Evolutionary conservation across 1,140 invertebrate species (phyloP).

Genomic region (Asobara japonica): DNA sequence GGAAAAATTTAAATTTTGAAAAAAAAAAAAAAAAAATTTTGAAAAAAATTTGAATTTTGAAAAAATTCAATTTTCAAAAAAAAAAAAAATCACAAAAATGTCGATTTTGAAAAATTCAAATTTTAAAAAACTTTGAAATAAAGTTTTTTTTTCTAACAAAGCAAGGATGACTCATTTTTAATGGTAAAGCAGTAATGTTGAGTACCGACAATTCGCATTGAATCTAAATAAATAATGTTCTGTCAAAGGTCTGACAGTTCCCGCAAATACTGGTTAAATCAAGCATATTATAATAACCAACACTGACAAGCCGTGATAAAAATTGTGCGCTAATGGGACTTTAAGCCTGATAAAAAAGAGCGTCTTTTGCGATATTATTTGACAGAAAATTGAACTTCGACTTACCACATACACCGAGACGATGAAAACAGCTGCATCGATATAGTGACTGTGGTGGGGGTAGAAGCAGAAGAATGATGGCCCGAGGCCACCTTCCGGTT

Average conservation of each 20-base stretch:
- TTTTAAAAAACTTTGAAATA: too few relatives aligned
- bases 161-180: neutral
- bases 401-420: slow-evolving; percentile 57
- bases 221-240: slow-evolving; percentile 41
- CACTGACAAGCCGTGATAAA: neutral
- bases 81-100: too few relatives aligned
- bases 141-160: too few relatives aligned
- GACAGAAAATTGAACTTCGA: slow-evolving; percentile 46
- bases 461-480: neutral
- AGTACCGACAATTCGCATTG: neutral
- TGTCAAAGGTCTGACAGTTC: slow-evolving; percentile 35
- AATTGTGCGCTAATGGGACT: neutral
- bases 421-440: slow-evolving; percentile 59
- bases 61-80: too few relatives aligned
- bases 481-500: too few relatives aligned
- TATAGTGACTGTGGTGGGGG: slow-evolving; percentile 48
- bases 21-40: too few relatives aligned
- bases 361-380: neutral
- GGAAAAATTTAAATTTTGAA: too few relatives aligned
- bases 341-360: slow-evolving; percentile 7
- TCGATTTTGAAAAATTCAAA: too few relatives aligned
- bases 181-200: neutral
- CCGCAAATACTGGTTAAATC: slow-evolving; percentile 9
- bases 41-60: too few relatives aligned
- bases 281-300: neutral